Conservation (phyloP, 2,888 invertebrate species). For the Carterocephalus palaemon region DNA sequence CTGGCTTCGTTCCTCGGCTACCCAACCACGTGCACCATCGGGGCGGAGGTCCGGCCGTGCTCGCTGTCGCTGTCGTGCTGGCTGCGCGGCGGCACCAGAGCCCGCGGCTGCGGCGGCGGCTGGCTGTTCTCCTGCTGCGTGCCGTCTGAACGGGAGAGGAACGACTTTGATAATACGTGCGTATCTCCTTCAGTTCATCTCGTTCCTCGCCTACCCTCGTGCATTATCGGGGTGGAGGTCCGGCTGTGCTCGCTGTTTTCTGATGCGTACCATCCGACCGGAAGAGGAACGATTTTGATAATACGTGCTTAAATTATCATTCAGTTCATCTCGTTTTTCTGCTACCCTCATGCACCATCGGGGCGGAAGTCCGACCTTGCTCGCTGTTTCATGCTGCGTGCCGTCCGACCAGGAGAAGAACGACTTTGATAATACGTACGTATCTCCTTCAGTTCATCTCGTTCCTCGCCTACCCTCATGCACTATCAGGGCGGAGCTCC, state of each 20-base stretch:
- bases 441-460: too few species aligned
- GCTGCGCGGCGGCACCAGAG: constrained; percentile 84
- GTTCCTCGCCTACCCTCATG: constrained; percentile 81
- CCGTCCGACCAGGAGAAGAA: constrained; percentile 40
- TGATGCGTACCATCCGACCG: constrained; percentile 75
- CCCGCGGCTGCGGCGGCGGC: constrained; percentile 82
- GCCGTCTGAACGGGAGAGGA: constrained; percentile 37
- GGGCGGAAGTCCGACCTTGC: constrained; percentile 81
- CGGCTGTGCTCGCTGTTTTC: constrained; percentile 84
- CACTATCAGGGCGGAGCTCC: constrained; percentile 75
- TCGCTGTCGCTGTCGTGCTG: constrained; percentile 86
- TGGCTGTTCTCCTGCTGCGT: constrained; percentile 87
- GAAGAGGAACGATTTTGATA: constrained; percentile 43
- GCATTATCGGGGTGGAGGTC: constrained; percentile 76
- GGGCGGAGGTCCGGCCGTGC: constrained; percentile 81
- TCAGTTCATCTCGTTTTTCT: constrained; percentile 77
- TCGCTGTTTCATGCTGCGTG: constrained; percentile 84
- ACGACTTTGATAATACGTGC: constrained; percentile 56
- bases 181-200: too few species aligned
- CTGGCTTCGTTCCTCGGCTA: constrained; percentile 80
- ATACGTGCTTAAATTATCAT: constrained; percentile 52
- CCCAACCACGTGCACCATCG: constrained; percentile 77
- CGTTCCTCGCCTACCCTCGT: constrained; percentile 81
- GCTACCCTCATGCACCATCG: constrained; percentile 79
- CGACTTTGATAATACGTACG: constrained; percentile 55